Base-by-base conservation (phyloP, 2,888 invertebrate species). In the Alloscopus bannaensis region DNA sequence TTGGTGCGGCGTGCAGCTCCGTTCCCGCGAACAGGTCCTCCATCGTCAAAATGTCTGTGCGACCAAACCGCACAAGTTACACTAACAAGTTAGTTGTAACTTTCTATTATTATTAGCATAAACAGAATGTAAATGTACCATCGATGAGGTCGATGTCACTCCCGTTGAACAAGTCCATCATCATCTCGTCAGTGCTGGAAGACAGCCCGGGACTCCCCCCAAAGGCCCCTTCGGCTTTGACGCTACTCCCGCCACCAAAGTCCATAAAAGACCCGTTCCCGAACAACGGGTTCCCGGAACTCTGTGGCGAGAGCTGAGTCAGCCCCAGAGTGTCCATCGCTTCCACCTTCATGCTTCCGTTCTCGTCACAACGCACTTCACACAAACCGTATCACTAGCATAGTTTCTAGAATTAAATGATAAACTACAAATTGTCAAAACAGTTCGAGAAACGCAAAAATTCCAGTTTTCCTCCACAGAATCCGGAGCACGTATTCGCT, bases 151-250 rank as follows among this genome's bases (percentile, higher is more conserved):
- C 77, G 26, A 77, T 77, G 31, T 77, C 69, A 52, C 22, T 69
- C 8, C 50, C 59, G 20, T 76, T 76, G 18, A 76, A 76, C 62
- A 69, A 26, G 28, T 77, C 69, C 69, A 69, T 69, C 75, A 75
- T 75, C 62, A 77, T 69, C 31, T 77, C 77, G 24, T 77, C 77
- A 13, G 77, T 77, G 20, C 68, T 60, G 11, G 77, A 69, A 4
- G 62, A 55, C 50, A 40, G 1, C 13, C 29, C 40, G 3, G 29
- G 18, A 3, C 36, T 29, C 16, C 40, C 22, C 13, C 45, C 65
- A 1, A 65, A n/a, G 6, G 8, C 24, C 28, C 22, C 31, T 6
- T 68, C 60, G 6, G 22, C 1, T 22, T 42, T 59, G 26, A n/a
- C 16, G 22, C 36, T n/a, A n/a, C 20, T n/a, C 55, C 55, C n/a